A percentile compares a stretch with the other conserved stretches of the same genome.
Conservation (phyloP, 2,113 vertebrate species). For the Felis chaus region DNA sequence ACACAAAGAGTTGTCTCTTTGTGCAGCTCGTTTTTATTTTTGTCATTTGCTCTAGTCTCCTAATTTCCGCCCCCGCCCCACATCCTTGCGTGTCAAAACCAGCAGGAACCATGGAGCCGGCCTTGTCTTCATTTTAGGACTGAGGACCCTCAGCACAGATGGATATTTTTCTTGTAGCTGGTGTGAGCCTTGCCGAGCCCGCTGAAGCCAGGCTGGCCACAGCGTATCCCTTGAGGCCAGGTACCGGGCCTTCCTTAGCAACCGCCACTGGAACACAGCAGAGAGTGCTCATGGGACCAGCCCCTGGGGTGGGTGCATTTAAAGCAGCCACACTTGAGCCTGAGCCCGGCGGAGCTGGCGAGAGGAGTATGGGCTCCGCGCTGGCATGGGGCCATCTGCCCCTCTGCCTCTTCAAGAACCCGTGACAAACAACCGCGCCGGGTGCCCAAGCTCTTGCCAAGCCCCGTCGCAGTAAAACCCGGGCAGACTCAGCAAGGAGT, state of each 20-base stretch:
- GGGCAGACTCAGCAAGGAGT: conserved; percentile 39
- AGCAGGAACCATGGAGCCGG: background rate
- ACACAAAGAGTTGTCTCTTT: background rate
- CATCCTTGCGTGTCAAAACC: background rate
- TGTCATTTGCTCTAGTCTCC: background rate
- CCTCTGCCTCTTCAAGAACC: conserved; percentile 35
- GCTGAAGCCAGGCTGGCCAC: background rate
- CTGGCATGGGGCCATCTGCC: background rate
- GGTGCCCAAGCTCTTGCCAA: conserved; percentile 37
- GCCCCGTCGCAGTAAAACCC: conserved; percentile 23
- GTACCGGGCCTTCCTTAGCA: conserved; percentile 32
- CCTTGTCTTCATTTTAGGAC: conserved; percentile 41
- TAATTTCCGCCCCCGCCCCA: background rate
- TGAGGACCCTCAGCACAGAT: background rate
- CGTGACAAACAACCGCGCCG: conserved; percentile 60
- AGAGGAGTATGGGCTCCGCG: background rate
- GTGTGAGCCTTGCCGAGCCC: background rate
- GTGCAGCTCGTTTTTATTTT: conserved; percentile 3
- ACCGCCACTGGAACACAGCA: background rate
- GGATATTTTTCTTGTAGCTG: background rate
- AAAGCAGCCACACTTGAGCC: conserved; percentile 44
- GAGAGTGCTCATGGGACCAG: background rate
- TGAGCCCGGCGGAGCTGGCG: background rate
- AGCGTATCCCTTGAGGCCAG: background rate
- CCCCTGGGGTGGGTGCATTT: background rate